phyloP scores from a whole-genome alignment of 2,113 vertebrate species.

The Misgurnus mizolepis region DNA sequence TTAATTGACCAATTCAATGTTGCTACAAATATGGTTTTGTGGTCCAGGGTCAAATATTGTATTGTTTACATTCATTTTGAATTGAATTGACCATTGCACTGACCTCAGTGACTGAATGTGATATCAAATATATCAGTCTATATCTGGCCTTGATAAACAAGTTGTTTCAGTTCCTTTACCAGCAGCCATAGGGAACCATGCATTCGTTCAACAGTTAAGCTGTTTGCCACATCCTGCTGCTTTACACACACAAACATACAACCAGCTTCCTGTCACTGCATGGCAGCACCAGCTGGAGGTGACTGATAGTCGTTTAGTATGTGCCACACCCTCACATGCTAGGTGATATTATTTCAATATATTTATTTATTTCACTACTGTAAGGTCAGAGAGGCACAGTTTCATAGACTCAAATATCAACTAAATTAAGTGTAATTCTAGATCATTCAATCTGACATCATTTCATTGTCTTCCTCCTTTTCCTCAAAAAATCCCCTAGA shows the following conservation, averaged over 20 bases:
- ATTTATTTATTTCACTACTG: neutral
- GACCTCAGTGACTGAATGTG: neutral
- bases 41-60: too few relatives aligned
- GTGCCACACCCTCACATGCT: neutral
- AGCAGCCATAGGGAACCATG: neutral
- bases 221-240: constrained; percentile 45
- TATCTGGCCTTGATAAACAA: neutral
- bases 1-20: too few relatives aligned
- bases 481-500: too few relatives aligned
- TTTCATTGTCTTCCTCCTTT: too few relatives aligned
- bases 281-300: constrained; percentile 40
- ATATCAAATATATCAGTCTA: neutral
- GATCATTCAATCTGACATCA: too few relatives aligned
- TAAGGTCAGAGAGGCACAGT: neutral
- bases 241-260: constrained; percentile 17
- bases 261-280: constrained; percentile 31
- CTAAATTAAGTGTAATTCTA: neutral
- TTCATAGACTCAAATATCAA: neutral
- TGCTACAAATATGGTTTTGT: too few relatives aligned
- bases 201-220: constrained; percentile 20
- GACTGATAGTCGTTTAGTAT: constrained; percentile 32
- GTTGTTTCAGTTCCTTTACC: constrained; percentile 33
- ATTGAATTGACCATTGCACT: neutral
- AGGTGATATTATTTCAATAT: neutral
- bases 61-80: neutral